Evolutionary conservation across 2,113 vertebrate species (phyloP).

Genomic region (Pangasianodon gigas): DNA sequence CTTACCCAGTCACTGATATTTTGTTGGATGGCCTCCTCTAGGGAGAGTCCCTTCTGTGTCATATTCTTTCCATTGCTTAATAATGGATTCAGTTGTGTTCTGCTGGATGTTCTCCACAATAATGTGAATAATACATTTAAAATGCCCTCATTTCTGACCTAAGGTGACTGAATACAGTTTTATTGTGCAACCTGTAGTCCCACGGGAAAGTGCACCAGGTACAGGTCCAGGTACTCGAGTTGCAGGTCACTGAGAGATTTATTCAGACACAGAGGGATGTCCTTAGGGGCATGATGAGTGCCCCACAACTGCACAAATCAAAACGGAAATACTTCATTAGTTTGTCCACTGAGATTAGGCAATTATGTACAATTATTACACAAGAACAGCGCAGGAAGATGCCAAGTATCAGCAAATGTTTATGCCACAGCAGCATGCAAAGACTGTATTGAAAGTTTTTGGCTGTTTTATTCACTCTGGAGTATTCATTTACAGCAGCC

Average conservation of each 20-base stretch:
- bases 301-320: conserved; percentile 65
- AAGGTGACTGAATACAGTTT: background rate
- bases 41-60: background rate
- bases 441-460: background rate
- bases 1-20: background rate
- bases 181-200: conserved; percentile 67
- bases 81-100: background rate
- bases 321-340: conserved; percentile 1
- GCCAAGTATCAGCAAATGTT: background rate
- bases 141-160: background rate
- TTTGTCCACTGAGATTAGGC: background rate
- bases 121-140: background rate
- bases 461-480: background rate
- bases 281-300: conserved; percentile 67
- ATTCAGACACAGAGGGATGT: conserved; percentile 70
- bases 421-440: background rate
- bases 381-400: background rate
- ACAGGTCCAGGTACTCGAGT: conserved; percentile 76
- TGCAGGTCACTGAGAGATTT: conserved; percentile 70
- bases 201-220: conserved; percentile 76
- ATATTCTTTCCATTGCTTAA: background rate
- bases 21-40: background rate
- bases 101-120: background rate
- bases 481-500: background rate
- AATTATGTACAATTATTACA: background rate